Base-by-base conservation (phyloP, 2,113 vertebrate genomes). In the Epinephelus lanceolatus region DNA sequence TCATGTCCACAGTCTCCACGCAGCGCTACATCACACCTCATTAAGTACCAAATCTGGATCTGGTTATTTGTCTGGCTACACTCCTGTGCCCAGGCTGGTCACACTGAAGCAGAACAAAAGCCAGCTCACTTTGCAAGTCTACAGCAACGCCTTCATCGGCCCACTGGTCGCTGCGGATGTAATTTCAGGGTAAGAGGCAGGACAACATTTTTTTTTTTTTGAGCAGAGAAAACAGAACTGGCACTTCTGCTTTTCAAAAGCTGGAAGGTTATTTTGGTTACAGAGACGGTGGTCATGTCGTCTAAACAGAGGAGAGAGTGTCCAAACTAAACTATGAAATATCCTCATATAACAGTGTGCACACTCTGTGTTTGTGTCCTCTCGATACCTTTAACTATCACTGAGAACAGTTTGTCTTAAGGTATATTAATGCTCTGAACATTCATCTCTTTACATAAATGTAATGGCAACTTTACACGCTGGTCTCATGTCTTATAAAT, bases 1-100 rank as follows among this genome's bases (percentile, higher is more conserved):
- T 79, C 79, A 42, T 56, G 79, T 78, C 73, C 61, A 3, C 71
- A 25, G 68, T 74, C 71, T 60, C 14, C 18, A 65, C 21, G 13
- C 81, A 45, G 71, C 7, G 21, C 75, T 67, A 25, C 81, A 84
- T 83, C 89, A 90, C 84, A 88, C 86, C 87, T 86, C 87, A 91
- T 92, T 90, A 86, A 45, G 62, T 59, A 57, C 52, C 74, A 77
- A 88, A 91, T 89, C 78, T 85, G 76, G 81, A 85, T 86, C 47
- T 65, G 84, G 56, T 59, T 78, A 9, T 75, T 74, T 57, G 60
- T 84, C 86, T 67, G 83, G 69, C 80, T 63, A 18, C 72, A 80
- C 65, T 72, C 68, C 55, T 71, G 53, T 49, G 70, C 60, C 76
- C 53, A 18, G 47, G 60, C 55, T 57, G 27, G 49, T 84, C 60